Conservation (phyloP, 2,113 vertebrate genomes). For the Pleuronectes platessa region DNA sequence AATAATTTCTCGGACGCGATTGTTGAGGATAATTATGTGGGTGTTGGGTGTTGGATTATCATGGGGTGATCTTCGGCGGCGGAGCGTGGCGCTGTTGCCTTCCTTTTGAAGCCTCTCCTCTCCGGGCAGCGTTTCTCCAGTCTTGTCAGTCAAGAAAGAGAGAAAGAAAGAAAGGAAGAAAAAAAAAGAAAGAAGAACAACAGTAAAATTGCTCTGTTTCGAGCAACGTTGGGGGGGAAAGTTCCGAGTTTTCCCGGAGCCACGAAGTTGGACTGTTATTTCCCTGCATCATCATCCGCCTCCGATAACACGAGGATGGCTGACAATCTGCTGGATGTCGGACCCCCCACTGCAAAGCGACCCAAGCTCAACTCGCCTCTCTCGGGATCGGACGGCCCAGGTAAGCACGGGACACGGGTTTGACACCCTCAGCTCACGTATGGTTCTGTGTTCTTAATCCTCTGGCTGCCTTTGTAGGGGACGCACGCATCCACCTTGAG, state of each 20-base stretch:
- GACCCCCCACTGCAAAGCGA: constrained; percentile 93
- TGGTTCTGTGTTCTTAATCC: background rate
- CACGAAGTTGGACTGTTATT: constrained; percentile 36
- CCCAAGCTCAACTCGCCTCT: constrained; percentile 94
- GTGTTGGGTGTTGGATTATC: constrained; percentile 87
- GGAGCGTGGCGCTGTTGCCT: constrained; percentile 90
- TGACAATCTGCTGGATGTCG: constrained; percentile 94
- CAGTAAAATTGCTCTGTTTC: constrained; percentile 48
- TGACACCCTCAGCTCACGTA: background rate
- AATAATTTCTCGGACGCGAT: constrained; percentile 74
- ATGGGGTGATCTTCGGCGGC: constrained; percentile 87
- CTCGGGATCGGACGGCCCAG: constrained; percentile 91
- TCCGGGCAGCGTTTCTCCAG: constrained; percentile 71
- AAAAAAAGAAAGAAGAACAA: constrained; percentile 19
- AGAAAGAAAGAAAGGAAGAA: background rate
- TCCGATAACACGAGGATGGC: constrained; percentile 82
- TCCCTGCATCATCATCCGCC: constrained; percentile 38
- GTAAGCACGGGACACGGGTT: constrained; percentile 76
- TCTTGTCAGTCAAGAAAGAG: constrained; percentile 63
- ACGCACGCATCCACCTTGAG: background rate
- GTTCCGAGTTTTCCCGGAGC: constrained; percentile 3
- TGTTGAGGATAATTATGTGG: constrained; percentile 83
- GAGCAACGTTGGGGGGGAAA: constrained; percentile 40
- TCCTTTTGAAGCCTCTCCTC: constrained; percentile 80
- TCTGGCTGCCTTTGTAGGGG: background rate